These are phyloP conservation scores for Nautilus pompilius DNA, from an alignment of 1,140 invertebrate species.

Conservation along the genomic window DNA sequence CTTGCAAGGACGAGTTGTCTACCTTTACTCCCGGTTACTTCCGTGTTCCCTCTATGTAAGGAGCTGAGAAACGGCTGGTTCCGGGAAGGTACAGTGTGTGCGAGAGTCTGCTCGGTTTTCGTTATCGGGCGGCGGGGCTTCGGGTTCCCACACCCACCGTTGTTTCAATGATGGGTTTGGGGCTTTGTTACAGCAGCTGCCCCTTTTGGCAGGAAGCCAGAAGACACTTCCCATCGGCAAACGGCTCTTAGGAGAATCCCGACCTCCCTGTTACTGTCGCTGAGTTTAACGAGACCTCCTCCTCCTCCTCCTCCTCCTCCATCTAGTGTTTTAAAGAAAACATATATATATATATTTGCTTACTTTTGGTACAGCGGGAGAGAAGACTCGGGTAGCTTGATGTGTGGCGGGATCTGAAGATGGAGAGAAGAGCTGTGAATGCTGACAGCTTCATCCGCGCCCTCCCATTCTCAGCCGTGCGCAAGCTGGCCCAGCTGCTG, in stretches of 20 bases:
- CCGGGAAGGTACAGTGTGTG: too few species aligned
- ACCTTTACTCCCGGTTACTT: too few species aligned
- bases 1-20: too few species aligned
- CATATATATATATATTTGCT: background rate
- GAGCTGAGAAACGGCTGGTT: too few species aligned
- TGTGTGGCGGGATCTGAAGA: background rate
- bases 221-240: background rate
- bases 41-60: too few species aligned
- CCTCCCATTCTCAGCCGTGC: conserved; percentile 20
- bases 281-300: background rate
- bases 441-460: conserved; percentile 22
- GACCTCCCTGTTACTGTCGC: background rate
- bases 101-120: too few species aligned
- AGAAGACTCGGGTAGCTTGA: background rate
- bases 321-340: conserved; percentile 1
- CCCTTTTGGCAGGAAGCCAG: background rate
- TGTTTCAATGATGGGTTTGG: background rate
- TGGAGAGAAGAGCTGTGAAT: background rate
- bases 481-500: conserved; percentile 16
- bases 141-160: background rate
- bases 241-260: background rate
- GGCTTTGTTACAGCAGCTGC: background rate
- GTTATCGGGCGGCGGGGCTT: background rate
- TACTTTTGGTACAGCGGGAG: background rate
- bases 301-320: background rate